phyloP scores from a whole-genome alignment of 2,888 invertebrate genomes.

The Formica aserva region DNA sequence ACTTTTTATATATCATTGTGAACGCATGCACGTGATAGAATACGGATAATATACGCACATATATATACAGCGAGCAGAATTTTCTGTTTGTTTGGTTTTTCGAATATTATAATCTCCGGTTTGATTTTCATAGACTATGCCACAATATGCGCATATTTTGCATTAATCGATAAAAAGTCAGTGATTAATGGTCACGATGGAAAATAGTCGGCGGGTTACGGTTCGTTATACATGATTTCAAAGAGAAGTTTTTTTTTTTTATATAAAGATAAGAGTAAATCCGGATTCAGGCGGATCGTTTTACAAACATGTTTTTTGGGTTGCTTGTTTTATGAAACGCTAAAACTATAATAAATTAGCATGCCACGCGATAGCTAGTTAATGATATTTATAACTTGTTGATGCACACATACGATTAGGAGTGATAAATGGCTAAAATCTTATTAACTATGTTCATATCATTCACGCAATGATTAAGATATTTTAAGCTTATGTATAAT shows the following conservation, averaged over 20 bases:
- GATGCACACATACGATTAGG: not conserved
- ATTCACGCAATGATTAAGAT: constrained; percentile 4
- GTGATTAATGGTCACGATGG: constrained; percentile 50
- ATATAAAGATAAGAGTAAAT: constrained; percentile 36
- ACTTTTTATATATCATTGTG: constrained; percentile 5
- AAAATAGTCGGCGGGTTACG: constrained; percentile 41
- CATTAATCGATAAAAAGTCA: constrained; percentile 47
- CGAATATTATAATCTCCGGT: not conserved
- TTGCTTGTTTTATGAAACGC: not conserved
- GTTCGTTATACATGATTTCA: constrained; percentile 50
- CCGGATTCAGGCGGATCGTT: constrained; percentile 24
- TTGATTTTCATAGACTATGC: constrained; percentile 36
- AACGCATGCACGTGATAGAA: not conserved
- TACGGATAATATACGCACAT: not conserved
- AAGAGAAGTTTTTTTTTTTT: constrained; percentile 17
- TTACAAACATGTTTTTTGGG: constrained; percentile 36
- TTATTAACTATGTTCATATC: not conserved
- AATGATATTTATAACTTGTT: constrained; percentile 31
- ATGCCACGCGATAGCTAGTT: constrained; percentile 23
- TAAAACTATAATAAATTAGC: constrained; percentile 44
- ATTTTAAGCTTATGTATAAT: not conserved
- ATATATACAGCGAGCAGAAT: not conserved
- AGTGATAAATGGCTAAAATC: constrained; percentile 34
- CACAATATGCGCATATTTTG: constrained; percentile 41
- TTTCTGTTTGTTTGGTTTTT: constrained; percentile 34